phyloP scores from a whole-genome alignment of 1,140 invertebrate genomes.

The Heliconius nattereri region DNA sequence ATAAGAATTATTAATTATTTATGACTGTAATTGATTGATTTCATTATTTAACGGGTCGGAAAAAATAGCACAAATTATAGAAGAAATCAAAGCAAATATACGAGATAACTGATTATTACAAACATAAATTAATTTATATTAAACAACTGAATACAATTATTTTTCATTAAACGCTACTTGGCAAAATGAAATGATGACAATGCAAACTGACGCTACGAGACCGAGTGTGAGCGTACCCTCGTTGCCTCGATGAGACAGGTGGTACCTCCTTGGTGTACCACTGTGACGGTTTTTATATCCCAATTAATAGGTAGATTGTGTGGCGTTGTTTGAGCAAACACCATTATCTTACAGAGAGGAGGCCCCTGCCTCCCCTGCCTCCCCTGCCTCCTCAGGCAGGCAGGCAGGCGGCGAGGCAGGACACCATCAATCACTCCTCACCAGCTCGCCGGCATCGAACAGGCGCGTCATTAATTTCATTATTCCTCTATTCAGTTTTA shows the following conservation, averaged over 20 bases:
- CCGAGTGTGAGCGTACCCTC: background rate
- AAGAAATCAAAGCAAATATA: background rate
- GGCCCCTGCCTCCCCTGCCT: too few relatives aligned
- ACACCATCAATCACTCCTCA: constrained; percentile 24
- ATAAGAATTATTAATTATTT: background rate
- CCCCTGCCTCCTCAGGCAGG: too few relatives aligned
- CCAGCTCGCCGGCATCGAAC: background rate
- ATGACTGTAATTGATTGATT: constrained; percentile 1
- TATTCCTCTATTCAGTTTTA: constrained; percentile 30
- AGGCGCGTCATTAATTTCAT: constrained; percentile 24
- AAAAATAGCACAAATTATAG: background rate
- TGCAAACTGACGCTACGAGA: background rate
- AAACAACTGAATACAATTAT: background rate
- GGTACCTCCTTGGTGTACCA: background rate
- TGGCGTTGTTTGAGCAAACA: constrained; percentile 21
- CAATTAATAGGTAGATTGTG: constrained; percentile 20
- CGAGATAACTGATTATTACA: background rate
- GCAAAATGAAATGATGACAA: background rate
- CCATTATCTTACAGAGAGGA: constrained; percentile 6
- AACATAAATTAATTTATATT: background rate
- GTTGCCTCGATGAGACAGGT: background rate
- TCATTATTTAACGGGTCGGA: background rate
- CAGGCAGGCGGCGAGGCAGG: background rate
- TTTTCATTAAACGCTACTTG: background rate
- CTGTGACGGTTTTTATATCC: background rate